A percentile compares a stretch with the other conserved stretches of the same genome.
Conservation (phyloP, 2,888 invertebrate species). For the Polyommatus iphigenia region DNA sequence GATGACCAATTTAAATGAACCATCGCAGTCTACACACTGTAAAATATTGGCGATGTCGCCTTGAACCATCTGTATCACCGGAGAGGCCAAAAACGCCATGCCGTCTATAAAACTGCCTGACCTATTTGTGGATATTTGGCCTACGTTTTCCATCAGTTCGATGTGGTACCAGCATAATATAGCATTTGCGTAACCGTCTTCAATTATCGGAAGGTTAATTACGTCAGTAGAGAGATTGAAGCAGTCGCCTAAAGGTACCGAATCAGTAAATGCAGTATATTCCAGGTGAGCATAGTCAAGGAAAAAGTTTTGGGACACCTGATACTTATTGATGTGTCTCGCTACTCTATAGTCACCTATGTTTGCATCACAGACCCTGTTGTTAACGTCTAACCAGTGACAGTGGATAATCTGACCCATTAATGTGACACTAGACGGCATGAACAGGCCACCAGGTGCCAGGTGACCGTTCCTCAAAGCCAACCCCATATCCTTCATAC, state of each 20-base stretch:
- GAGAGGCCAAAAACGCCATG: slow-evolving; percentile 68
- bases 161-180: slow-evolving; percentile 80
- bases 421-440: slow-evolving; percentile 77
- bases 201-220: slow-evolving; percentile 53
- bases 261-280: slow-evolving; percentile 63
- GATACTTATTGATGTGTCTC: slow-evolving; percentile 79
- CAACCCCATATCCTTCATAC: slow-evolving; percentile 51
- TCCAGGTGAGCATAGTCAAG: slow-evolving; percentile 68
- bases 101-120: slow-evolving; percentile 69
- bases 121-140: slow-evolving; percentile 66
- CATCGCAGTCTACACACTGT: slow-evolving; percentile 57
- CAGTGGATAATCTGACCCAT: slow-evolving; percentile 81
- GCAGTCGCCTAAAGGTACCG: slow-evolving; percentile 52
- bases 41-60: slow-evolving; percentile 57
- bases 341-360: slow-evolving; percentile 77
- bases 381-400: slow-evolving; percentile 79
- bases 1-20: slow-evolving; percentile 58
- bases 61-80: slow-evolving; percentile 49
- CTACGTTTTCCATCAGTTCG: slow-evolving; percentile 61
- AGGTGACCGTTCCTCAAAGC: slow-evolving; percentile 59
- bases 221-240: slow-evolving; percentile 44
- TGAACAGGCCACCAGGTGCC: slow-evolving; percentile 64
- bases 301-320: slow-evolving; percentile 79
- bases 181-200: slow-evolving; percentile 69
- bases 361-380: slow-evolving; percentile 79